Evolutionary conservation across 2,888 invertebrate species (phyloP).

Genomic region (Syritta pipiens): DNA sequence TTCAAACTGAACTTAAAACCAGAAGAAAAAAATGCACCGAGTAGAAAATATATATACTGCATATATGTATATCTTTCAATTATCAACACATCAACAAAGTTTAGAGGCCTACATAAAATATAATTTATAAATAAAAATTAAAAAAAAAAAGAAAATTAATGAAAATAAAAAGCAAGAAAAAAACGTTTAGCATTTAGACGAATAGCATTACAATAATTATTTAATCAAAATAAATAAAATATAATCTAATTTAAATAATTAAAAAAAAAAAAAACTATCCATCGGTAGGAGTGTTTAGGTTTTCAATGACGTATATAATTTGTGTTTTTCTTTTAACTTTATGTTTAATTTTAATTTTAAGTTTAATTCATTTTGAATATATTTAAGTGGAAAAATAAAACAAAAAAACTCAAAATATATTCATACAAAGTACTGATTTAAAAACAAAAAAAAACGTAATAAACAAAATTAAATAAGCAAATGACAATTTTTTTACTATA

Average conservation of each 20-base stretch:
- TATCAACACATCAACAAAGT: constrained; percentile 51
- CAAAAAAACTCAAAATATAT: constrained; percentile 55
- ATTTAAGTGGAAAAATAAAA: too few species aligned
- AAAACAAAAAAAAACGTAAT: constrained; percentile 41
- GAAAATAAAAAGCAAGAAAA: constrained; percentile 10
- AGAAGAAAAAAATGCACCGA: constrained; percentile 67
- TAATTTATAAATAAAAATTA: constrained; percentile 10
- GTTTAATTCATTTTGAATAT: too few species aligned
- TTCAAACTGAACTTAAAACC: constrained; percentile 55
- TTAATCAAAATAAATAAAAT: constrained; percentile 51
- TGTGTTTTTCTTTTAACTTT: not conserved
- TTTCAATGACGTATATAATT: constrained; percentile 8
- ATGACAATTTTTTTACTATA: constrained; percentile 13
- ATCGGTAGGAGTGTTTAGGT: constrained; percentile 28
- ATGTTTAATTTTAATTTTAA: too few species aligned
- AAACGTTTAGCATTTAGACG: constrained; percentile 50
- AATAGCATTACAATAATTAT: constrained; percentile 53
- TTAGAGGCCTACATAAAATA: constrained; percentile 53
- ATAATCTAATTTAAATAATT: constrained; percentile 54
- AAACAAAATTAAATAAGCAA: constrained; percentile 39
- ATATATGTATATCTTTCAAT: constrained; percentile 42
- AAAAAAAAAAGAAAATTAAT: constrained; percentile 20
- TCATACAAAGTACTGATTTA: constrained; percentile 66
- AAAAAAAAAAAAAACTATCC: too few species aligned
- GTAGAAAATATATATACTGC: constrained; percentile 33